Conservation (phyloP, 2,797 vertebrate genomes). For the Molothrus ater region DNA sequence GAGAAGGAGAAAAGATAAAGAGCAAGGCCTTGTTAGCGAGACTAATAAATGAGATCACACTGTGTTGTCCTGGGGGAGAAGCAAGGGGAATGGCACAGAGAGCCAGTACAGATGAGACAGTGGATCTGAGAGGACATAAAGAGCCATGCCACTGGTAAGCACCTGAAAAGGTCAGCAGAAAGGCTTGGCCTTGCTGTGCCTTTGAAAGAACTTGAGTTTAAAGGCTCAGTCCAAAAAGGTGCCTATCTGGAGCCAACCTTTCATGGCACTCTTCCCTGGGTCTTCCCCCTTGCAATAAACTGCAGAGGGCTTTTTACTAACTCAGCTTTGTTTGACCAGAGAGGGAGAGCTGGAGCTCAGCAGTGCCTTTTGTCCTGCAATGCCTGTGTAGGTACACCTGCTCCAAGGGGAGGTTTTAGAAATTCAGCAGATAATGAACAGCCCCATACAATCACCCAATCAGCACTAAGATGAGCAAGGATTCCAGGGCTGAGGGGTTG, state of each 20-base stretch:
- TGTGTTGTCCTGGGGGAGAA: neutral
- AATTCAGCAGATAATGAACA: neutral
- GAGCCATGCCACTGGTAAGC: neutral
- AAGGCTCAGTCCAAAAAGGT: neutral
- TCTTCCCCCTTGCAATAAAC: neutral
- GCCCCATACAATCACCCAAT: accelerated
- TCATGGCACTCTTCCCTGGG: neutral
- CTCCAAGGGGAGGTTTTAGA: neutral
- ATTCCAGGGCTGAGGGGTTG: neutral
- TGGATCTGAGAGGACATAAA: neutral
- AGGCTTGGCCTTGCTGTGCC: neutral
- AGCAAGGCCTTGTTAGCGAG: neutral
- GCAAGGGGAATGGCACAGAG: neutral
- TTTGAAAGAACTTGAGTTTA: neutral
- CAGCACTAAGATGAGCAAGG: neutral
- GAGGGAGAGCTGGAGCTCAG: neutral
- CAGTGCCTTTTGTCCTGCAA: neutral
- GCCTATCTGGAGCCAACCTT: neutral
- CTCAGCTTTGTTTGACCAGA: neutral
- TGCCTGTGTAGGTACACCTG: neutral
- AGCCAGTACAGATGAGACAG: neutral
- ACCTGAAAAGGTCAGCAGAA: neutral
- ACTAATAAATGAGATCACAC: neutral
- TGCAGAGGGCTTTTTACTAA: neutral
- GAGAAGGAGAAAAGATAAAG: neutral